Base-by-base conservation (phyloP, 2,797 vertebrate species). In the Chanos chanos region DNA sequence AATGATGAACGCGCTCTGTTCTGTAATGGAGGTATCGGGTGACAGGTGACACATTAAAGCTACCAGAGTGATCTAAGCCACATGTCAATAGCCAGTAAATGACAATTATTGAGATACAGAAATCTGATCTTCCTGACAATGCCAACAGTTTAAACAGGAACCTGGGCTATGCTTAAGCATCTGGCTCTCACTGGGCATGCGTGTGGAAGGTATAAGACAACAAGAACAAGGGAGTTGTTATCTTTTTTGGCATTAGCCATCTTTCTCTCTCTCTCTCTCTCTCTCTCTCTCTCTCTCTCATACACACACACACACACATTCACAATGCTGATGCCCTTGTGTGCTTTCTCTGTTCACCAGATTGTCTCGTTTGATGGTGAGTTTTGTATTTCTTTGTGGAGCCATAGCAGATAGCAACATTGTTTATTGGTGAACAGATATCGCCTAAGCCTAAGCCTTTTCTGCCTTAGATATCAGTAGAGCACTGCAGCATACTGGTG, bases 401-500 rank as follows among this genome's bases (percentile, higher is more conserved):
- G n/a, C n/a, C n/a, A n/a, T n/a, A n/a, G n/a, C n/a, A n/a, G n/a
- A n/a, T n/a, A n/a, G n/a, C n/a, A n/a, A n/a, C n/a, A n/a, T n/a
- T n/a, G 16, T n/a, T 22, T 30, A 9, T 28, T 39, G 34, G 4
- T 33, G 6, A 39, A 6, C 16, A 13, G 16, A n/a, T n/a, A n/a
- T n/a, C n/a, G n/a, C n/a, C n/a, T n/a, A n/a, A n/a, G n/a, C n/a
- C n/a, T n/a, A 24, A 31, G 36, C 21, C 13, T 64, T 61, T 27
- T 62, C 52, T 47, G 45, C 10, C n/a, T 24, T 43, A 22, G 43
- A 36, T 33, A 37, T 51, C 22, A 61, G 62, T 24, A 64, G 70
- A 41, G 58, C 64, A 64, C 51, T 76, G 74, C 75, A 80, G 40
- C 73, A 73, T 62, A 66, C 76, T 68, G 77, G 82, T 77, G 59